Evolutionary conservation across 92 coral and sea anemone genomes (phyloP), one percentile per base, ranked within the genome.

Genomic region (Phenganax stokvisi): DNA sequence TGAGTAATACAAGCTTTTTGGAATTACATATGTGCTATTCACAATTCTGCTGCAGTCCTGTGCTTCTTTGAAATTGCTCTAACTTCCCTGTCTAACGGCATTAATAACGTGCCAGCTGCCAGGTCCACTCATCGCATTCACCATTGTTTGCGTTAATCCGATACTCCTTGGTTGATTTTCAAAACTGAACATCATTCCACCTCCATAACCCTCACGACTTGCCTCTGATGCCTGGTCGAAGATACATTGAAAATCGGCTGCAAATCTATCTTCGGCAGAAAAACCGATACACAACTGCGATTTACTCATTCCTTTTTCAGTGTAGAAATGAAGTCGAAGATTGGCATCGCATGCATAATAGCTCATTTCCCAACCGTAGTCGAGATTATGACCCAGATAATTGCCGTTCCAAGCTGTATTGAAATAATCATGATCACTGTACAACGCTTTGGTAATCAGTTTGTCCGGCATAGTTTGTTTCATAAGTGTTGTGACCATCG

Each of bases 301-400:
- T 66, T 66, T 66, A 10, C 20, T 66, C 72, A 66, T 66, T 64
- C 70, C 70, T 5, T 66, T 10, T 4, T 4, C 12, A 27, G 72
- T 66, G 20, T 66, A 66, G 15, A 66, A 6, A 5, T 17, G 27
- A 6, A 66, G 72, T 66, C 72, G 72, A 3, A 13, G 27, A 66
- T 66, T 13, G 51, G 51, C 51, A 30, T 13, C 51, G 3, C 72
- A 51, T 3, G 10, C 37, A 51, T 66, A 66, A 30, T 66, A 66
- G 37, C 9, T 66, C 72, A 66, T 66, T 25, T 66, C 72, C 72
- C 72, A 66, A 17, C 72, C 72, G 72, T 66, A 66, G 9, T 66
- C 51, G 9, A 66, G 72, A 66, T 66, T 66, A 3, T 12, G 17
- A 27, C 51, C 51, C 37, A 66, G 51, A 66, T 12, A 8, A 30